These are phyloP conservation scores for Drosophila kikkawai DNA, from an alignment of 1,140 invertebrate genomes.

Conservation along the genomic window DNA sequence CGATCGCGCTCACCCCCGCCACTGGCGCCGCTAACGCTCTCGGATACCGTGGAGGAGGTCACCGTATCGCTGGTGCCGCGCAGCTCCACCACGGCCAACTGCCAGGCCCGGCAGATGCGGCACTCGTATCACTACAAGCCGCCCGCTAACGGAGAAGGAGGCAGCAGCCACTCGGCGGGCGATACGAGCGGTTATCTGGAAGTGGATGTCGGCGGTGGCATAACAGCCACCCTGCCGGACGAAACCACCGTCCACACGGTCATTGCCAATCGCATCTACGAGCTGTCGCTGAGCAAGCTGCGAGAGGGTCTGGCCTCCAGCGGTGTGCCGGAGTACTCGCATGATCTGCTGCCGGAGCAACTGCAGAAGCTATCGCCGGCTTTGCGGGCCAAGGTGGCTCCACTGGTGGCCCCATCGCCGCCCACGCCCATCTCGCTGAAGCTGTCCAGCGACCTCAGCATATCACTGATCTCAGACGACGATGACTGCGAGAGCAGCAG, in stretches of 20 bases:
- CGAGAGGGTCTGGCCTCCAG: constrained; percentile 79
- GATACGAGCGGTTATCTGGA: constrained; percentile 36
- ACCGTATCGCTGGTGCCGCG: constrained; percentile 79
- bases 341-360: constrained; percentile 64
- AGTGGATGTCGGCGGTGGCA: constrained; percentile 56
- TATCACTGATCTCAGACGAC: constrained; percentile 84
- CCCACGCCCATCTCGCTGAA: constrained; percentile 76
- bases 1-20: constrained; percentile 67
- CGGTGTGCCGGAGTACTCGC: constrained; percentile 70
- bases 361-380: constrained; percentile 70
- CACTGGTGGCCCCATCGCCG: constrained; percentile 55
- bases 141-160: neutral
- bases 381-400: constrained; percentile 68
- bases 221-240: constrained; percentile 66
- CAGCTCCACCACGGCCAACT: constrained; percentile 66
- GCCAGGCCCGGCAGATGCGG: constrained; percentile 44
- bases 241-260: constrained; percentile 83
- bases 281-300: constrained; percentile 75
- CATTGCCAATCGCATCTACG: constrained; percentile 82
- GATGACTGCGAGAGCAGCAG: constrained; percentile 71
- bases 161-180: constrained; percentile 4
- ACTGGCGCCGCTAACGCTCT: constrained; percentile 58
- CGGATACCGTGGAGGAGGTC: constrained; percentile 71
- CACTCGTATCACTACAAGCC: constrained; percentile 15
- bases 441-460: constrained; percentile 81